Base-by-base conservation (phyloP, 2,797 vertebrate genomes). In the Phylloscopus collybita region DNA sequence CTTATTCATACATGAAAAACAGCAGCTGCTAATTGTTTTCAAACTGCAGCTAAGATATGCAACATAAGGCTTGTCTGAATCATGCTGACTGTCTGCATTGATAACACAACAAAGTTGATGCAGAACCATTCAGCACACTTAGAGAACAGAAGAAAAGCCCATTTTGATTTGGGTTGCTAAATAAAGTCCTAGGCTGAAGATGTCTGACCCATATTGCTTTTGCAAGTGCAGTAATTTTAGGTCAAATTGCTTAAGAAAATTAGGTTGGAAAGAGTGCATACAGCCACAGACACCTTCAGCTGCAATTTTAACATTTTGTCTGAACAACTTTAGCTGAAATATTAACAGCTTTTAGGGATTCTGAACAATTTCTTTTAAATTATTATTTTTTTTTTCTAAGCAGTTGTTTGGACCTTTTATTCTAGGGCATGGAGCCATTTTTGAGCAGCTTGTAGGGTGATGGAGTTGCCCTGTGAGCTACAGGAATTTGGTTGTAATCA, bases 161-260 rank as follows among this genome's bases (percentile, higher is more conserved):
- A 47, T 69, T 49, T 49, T 78, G 76, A 64, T 67, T 45, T 70
- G 47, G 22, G 53, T 59, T 93, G 34, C 72, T 92, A 90, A 91
- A 80, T 86, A 54, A 86, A 91, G 38, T 90, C 57, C 73, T 40
- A 71, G 59, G 51, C 54, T 95, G 60, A 38, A 88, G 62, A 25
- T 74, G 36, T 18, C 82, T 94, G 75, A 60, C 82, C 92, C 40
- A 36, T 27, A 88, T 94, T 86, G 29, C 38, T 79, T 78, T 59
- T 80, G 26, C n/a, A 84, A 82, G 32, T 82, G 75, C 17, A 78
- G 32, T 80, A 44, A 83, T 88, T 94, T 93, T 72, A 80, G 81
- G 91, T 90, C 79, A 92, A 59, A 86, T 70, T 79, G 12, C 25
- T 83, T 51, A 75, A 66, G 75, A 70, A 91, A 92, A 93, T 65